Conservation (phyloP, 2,113 vertebrate species). For the Gracilinanus agilis region DNA sequence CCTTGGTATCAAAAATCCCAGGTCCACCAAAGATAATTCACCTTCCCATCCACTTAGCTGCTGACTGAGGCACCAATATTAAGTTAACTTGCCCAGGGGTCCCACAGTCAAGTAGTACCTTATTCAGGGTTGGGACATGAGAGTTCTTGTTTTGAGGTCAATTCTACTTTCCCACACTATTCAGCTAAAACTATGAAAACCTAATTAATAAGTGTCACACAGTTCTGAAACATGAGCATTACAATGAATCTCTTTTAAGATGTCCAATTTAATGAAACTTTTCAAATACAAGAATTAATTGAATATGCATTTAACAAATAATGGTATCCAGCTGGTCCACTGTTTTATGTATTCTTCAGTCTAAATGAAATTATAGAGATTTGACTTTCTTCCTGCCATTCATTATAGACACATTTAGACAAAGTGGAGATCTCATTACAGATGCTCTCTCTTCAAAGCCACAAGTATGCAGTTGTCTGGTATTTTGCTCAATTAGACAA, state of each 20-base stretch:
- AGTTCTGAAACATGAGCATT: neutral
- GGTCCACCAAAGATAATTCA: neutral
- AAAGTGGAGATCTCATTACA: conserved; percentile 13
- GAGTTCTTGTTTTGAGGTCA: neutral
- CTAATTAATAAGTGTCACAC: neutral
- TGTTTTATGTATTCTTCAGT: neutral
- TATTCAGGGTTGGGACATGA: neutral
- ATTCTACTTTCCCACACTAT: neutral
- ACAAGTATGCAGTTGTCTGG: neutral
- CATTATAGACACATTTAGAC: neutral
- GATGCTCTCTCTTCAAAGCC: neutral
- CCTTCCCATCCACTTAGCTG: neutral
- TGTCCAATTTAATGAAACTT: neutral
- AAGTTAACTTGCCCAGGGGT: neutral
- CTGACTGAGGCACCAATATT: neutral
- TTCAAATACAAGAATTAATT: neutral
- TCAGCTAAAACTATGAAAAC: neutral
- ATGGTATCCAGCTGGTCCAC: neutral
- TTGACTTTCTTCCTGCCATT: neutral
- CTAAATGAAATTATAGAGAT: conserved; percentile 7
- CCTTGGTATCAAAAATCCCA: neutral
- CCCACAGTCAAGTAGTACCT: neutral
- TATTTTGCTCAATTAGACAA: conserved; percentile 15
- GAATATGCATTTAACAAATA: conserved; percentile 12
- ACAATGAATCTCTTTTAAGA: neutral